A percentile compares a stretch with the other conserved stretches of the same genome.
phyloP scores from a whole-genome alignment of 2,113 vertebrate species.

The Psilopogon haemacephalus region DNA sequence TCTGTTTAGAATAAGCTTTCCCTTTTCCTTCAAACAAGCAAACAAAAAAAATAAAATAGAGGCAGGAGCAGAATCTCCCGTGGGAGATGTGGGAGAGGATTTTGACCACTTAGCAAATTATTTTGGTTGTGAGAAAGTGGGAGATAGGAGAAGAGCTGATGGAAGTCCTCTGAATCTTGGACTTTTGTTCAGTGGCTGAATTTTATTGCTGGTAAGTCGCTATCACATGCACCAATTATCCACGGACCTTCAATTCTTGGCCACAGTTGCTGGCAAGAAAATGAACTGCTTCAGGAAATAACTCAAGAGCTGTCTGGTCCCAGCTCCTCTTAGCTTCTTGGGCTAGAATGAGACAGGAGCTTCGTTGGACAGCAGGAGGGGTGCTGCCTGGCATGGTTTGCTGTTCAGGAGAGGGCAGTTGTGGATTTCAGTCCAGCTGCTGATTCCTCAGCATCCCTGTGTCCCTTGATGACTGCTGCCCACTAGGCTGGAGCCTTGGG shows the following conservation, averaged over 20 bases:
- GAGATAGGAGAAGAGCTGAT: neutral
- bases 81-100: neutral
- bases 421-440: neutral
- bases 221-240: neutral
- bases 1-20: neutral
- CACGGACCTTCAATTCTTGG: neutral
- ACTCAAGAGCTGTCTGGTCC: neutral
- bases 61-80: too few relatives aligned
- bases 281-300: neutral
- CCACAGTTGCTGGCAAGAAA: neutral
- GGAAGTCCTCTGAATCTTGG: neutral
- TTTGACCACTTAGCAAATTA: neutral
- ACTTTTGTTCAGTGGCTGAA: neutral
- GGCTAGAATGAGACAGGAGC: neutral
- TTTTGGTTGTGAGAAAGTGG: neutral
- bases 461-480: neutral
- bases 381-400: neutral
- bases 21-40: too few relatives aligned
- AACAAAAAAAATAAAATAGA: neutral
- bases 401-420: neutral
- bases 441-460: neutral
- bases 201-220: neutral
- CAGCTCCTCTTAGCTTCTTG: neutral
- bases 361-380: neutral
- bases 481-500: neutral